phyloP scores from a whole-genome alignment of 2,113 vertebrate genomes.

The Pomatostomus ruficeps region DNA sequence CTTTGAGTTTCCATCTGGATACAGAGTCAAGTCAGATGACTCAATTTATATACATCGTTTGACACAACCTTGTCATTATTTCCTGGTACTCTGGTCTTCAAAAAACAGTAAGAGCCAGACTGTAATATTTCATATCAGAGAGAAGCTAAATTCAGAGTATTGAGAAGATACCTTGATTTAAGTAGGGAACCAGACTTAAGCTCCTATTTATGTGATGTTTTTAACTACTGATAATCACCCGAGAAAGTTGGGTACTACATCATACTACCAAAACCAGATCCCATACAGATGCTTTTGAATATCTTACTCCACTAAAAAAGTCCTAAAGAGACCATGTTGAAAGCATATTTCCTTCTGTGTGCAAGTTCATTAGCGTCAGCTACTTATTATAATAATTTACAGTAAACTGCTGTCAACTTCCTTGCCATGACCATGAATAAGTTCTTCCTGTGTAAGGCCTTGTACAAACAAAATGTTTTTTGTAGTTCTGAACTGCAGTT shows the following conservation, averaged over 20 bases:
- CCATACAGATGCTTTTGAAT: neutral
- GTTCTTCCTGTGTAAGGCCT: neutral
- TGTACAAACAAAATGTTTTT: neutral
- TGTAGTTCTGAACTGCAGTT: neutral
- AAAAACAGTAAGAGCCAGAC: neutral
- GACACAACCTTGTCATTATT: neutral
- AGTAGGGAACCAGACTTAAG: neutral
- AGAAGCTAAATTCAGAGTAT: neutral
- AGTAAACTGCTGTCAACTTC: neutral
- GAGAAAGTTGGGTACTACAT: neutral
- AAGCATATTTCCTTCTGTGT: neutral
- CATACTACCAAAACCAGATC: neutral
- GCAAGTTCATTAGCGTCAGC: neutral
- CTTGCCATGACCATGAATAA: neutral
- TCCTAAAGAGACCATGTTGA: neutral
- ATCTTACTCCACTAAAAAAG: neutral
- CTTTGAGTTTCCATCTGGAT: neutral
- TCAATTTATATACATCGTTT: neutral
- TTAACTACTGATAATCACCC: neutral
- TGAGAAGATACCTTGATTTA: neutral
- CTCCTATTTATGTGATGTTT: neutral
- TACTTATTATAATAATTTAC: neutral
- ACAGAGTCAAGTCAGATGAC: neutral
- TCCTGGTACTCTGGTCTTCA: neutral
- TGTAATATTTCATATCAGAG: neutral